Evolutionary conservation across 2,113 vertebrate genomes (phyloP), one percentile per base, ranked within the genome.

Genomic region (Paramisgurnus dabryanus): DNA sequence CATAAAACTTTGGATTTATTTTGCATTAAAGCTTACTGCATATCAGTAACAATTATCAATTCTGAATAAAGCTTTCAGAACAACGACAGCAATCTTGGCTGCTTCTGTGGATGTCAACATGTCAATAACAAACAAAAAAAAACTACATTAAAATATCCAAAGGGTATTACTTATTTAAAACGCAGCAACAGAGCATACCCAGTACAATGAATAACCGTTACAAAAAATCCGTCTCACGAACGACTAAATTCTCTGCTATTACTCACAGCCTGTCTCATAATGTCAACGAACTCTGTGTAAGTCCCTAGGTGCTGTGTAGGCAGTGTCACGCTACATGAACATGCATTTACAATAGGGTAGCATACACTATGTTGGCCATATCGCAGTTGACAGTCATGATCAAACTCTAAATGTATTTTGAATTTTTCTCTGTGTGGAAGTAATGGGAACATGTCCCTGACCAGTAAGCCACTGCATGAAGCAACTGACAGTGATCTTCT

Each of bases 391-490:
- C 64, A n/a, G 15, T 43, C 7, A 0, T 66, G 40, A 10, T 66
- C 39, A 41, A n/a, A 66, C n/a, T 67, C 49, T 3, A 50, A 9
- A 50, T 50, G 9, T 65, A 67, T 67, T 45, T 67, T 11, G 17
- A n/a, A 11, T 45, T 18, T 45, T 10, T 43, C 65, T 67, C 7
- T 67, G 40, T n/a, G 65, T 13, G 8, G 40, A 67, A 43, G 17
- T 45, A 67, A 67, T 67, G 65, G 65, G 65, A 18, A 67, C 15
- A 41, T 67, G 64, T n/a, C 40, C 63, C 12, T 65, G 63, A 65
- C 63, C 63, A 65, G 13, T 40, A 15, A 65, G 12, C 34, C 63
- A 65, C 63, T 65, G 63, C 63, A 65, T 65, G 34, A 65, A 65
- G 10, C 63, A 40, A 13, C 39, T 65, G 63, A 65, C 63, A 4